Percentiles rank a stretch among this genome's conserved stretches.
phyloP scores from a whole-genome alignment of 2,797 vertebrate species.

The Neostethus bicornis region DNA sequence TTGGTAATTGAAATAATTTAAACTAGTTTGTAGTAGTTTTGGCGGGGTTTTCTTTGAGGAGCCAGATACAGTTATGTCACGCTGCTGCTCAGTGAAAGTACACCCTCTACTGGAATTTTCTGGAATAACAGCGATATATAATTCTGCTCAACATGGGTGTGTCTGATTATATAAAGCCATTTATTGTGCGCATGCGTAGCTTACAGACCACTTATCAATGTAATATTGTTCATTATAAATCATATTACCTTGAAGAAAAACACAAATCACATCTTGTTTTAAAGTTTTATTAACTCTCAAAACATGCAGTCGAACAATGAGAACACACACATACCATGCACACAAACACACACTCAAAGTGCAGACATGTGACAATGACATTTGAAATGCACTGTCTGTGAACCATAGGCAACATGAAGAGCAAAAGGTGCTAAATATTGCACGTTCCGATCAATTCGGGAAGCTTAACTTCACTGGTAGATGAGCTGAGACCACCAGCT shows the following conservation, averaged over 20 bases:
- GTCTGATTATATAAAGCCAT: neutral
- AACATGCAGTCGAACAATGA: constrained; percentile 51
- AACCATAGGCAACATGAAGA: constrained; percentile 67
- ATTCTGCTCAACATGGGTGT: too few species aligned
- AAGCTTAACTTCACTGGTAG: constrained; percentile 46
- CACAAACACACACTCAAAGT: constrained; percentile 50
- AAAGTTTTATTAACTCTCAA: constrained; percentile 57
- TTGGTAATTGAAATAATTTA: too few species aligned
- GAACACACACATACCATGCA: constrained; percentile 2
- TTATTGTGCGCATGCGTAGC: too few species aligned
- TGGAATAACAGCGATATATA: neutral
- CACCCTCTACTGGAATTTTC: constrained; percentile 21
- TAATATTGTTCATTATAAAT: too few species aligned
- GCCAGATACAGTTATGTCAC: neutral
- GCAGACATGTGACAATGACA: constrained; percentile 63
- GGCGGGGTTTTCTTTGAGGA: neutral
- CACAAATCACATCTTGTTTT: constrained; percentile 20
- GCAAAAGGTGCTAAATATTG: constrained; percentile 84
- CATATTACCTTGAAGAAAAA: neutral
- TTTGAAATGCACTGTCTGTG: constrained; percentile 50
- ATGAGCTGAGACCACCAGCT: too few species aligned
- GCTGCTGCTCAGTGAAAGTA: neutral
- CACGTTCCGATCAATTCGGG: constrained; percentile 75
- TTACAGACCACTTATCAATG: too few species aligned
- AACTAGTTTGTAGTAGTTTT: too few species aligned